phyloP scores from a whole-genome alignment of 2,888 invertebrate genomes.

The Orthonevra nobilis region DNA sequence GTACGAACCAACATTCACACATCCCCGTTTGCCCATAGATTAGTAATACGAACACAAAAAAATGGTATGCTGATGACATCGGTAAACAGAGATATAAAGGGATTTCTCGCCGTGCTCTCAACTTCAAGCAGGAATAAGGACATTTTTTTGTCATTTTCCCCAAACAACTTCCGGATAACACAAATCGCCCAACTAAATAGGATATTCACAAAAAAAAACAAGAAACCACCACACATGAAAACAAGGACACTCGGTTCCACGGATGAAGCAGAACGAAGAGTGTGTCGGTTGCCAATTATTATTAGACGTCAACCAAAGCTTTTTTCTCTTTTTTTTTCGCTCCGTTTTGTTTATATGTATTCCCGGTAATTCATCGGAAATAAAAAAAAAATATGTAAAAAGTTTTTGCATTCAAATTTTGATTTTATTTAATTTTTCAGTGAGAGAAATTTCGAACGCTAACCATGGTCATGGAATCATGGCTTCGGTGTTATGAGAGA shows the following conservation, averaged over 20 bases:
- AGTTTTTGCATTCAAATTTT: constrained; percentile 64
- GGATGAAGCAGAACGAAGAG: constrained; percentile 15
- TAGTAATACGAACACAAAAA: no score
- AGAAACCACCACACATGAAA: constrained; percentile 14
- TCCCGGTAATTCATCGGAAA: constrained; percentile 48
- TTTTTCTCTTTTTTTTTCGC: constrained; percentile 30
- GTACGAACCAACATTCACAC: no score
- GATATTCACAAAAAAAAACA: constrained; percentile 25
- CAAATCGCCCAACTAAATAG: constrained; percentile 18
- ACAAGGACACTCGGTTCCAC: constrained; percentile 48
- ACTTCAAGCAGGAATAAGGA: constrained; percentile 8
- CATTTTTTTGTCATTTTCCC: constrained; percentile 9
- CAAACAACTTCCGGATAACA: constrained; percentile 41
- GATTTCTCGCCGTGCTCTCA: constrained; percentile 14
- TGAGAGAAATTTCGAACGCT: no score
- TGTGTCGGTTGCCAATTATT: constrained; percentile 57
- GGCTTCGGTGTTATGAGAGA: constrained; percentile 52
- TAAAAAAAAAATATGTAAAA: constrained; percentile 51
- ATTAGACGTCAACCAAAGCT: constrained; percentile 49
- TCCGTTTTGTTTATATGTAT: constrained; percentile 11
- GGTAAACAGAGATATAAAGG: constrained; percentile 52
- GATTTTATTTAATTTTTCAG: constrained; percentile 45
- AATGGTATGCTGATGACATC: constrained; percentile 55
- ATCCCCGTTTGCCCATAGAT: no score
- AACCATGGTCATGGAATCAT: no score